Conservation (phyloP, 2,113 vertebrate species). For the Aramus guarauna region DNA sequence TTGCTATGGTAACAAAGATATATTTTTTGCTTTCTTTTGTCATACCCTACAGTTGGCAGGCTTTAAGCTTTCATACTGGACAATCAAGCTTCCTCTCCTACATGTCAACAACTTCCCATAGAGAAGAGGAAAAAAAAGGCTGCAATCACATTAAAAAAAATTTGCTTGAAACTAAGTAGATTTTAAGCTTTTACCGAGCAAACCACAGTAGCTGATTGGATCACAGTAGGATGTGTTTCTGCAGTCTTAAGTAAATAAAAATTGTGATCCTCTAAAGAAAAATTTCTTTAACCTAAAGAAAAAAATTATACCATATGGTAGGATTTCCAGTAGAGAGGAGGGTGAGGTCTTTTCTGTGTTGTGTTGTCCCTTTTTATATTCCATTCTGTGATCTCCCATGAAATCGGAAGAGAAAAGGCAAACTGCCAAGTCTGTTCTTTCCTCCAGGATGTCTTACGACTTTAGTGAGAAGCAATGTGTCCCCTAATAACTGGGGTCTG, state of each 20-base stretch:
- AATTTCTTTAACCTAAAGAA: not conserved
- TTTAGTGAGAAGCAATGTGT: not conserved
- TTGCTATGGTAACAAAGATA: constrained; percentile 35
- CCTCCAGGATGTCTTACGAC: not conserved
- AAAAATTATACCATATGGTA: not conserved
- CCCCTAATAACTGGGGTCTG: not conserved
- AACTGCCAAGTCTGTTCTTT: not conserved
- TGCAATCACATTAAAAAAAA: not conserved
- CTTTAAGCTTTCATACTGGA: not conserved
- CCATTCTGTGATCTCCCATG: not conserved
- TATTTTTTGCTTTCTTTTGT: not conserved
- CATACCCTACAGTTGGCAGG: not conserved
- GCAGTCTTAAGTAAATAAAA: not conserved
- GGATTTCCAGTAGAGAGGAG: not conserved
- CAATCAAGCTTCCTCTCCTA: not conserved
- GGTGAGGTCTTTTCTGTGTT: not conserved
- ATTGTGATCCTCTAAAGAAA: not conserved
- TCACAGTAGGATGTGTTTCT: not conserved
- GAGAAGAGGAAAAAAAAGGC: not conserved
- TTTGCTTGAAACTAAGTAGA: not conserved
- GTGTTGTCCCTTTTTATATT: not conserved
- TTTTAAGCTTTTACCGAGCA: not conserved
- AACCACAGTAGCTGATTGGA: not conserved
- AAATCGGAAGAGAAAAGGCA: not conserved
- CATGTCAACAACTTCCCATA: not conserved